Evolutionary conservation across 2,797 vertebrate species (phyloP).

Genomic region (Gadopsis bispinosus): DNA sequence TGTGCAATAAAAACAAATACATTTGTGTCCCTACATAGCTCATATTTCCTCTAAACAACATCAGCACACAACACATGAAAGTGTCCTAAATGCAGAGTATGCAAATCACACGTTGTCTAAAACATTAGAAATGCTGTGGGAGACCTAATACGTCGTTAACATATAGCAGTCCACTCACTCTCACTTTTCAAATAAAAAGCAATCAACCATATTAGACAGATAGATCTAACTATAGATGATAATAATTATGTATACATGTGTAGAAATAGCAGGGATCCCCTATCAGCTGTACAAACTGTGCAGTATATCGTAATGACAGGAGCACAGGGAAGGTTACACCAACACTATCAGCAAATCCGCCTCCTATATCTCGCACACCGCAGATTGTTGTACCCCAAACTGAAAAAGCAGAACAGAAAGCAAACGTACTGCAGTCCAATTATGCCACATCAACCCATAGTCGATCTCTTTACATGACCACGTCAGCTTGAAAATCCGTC

Average conservation of each 20-base stretch:
- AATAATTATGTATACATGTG: neutral
- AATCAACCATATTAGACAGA: neutral
- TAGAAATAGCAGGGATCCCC: constrained; percentile 37
- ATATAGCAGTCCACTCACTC: no score
- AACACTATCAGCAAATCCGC: constrained; percentile 35
- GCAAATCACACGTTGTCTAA: neutral
- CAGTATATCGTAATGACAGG: constrained; percentile 19
- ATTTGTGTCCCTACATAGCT: neutral
- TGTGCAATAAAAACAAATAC: neutral
- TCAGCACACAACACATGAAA: neutral
- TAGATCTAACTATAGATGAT: neutral
- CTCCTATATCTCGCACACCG: neutral
- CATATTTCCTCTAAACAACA: neutral
- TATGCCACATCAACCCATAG: neutral
- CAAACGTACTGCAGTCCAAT: constrained; percentile 2
- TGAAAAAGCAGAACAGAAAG: constrained; percentile 13
- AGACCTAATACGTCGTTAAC: neutral
- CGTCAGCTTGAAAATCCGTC: neutral
- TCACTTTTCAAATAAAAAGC: neutral
- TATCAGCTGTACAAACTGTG: constrained; percentile 45
- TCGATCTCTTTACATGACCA: neutral
- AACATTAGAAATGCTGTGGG: no score
- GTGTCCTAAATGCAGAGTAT: neutral
- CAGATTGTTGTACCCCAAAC: constrained; percentile 18
- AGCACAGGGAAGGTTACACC: constrained; percentile 16